phyloP scores from a whole-genome alignment of 1,140 invertebrate species.

The Prorops nasuta region DNA sequence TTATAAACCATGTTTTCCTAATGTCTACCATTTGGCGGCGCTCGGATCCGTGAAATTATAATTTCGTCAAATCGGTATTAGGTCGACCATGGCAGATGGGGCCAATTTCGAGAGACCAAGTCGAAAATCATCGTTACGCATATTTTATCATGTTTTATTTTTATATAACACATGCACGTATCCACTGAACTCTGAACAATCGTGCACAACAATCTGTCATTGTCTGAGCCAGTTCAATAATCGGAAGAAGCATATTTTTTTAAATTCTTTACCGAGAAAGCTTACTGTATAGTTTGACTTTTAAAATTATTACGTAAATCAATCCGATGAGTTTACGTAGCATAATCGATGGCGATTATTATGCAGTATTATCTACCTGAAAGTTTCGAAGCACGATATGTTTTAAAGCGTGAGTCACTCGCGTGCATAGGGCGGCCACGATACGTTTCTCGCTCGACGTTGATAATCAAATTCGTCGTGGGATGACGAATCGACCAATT shows the following conservation, averaged over 20 bases:
- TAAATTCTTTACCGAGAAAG: too few relatives aligned
- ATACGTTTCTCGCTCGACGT: conserved; percentile 46
- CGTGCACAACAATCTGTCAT: too few relatives aligned
- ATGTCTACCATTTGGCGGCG: conserved; percentile 24
- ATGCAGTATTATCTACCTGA: conserved; percentile 12
- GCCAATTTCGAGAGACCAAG: conserved; percentile 10
- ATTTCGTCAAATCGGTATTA: conserved; percentile 40
- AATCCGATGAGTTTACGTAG: too few relatives aligned
- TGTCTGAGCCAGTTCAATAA: too few relatives aligned
- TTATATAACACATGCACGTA: too few relatives aligned
- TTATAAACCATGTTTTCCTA: conserved; percentile 15
- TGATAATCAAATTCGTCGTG: conserved; percentile 56
- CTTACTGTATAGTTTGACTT: too few relatives aligned
- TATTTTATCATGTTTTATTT: too few relatives aligned
- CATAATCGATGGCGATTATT: conserved; percentile 16
- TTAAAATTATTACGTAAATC: too few relatives aligned
- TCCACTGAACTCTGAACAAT: too few relatives aligned
- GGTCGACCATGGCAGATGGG: conserved; percentile 8
- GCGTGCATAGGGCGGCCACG: conserved; percentile 44
- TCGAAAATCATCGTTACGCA: conserved; percentile 7
- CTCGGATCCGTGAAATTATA: conserved; percentile 32
- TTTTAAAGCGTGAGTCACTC: conserved; percentile 52
- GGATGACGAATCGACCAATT: conserved; percentile 58
- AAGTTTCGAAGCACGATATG: conserved; percentile 25
- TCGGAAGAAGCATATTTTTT: too few relatives aligned